Evolutionary conservation across 2,797 vertebrate genomes (phyloP), one percentile per base, ranked within the genome.

Genomic region (Danio choprae): DNA sequence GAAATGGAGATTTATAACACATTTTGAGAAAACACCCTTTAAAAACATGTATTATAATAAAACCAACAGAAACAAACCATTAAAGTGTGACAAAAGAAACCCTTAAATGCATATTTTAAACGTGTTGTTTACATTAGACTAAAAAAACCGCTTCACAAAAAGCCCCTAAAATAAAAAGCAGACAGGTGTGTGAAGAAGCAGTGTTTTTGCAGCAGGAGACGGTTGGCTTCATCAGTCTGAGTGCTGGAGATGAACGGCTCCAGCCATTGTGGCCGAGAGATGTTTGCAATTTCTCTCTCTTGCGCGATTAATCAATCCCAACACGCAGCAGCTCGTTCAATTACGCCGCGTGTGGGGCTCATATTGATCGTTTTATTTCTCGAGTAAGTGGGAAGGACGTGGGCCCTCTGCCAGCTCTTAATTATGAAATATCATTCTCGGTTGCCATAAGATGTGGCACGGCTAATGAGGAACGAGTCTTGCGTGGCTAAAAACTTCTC

Each of bases 301-400:
- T 29, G 53, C 22, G 29, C 38, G 53, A 77, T 69, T 69, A 79
- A 79, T 79, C 77, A 71, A 71, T 79, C 38, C 58, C 58, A 71
- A 29, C 48, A 15, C 6, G 44, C 58, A 62, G 56, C 63, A 59
- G 20, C 77, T 51, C 58, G 46, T 63, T 79, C 67, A 36, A 63
- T 71, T 79, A 71, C 9, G 10, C 38, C 2, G 18, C 58, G 16
- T 5, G 44, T 18, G 41, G 53, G 55, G 29, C 18, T 18, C 58
- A 51, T 70, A 79, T 79, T 63, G 77, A 79, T 79, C 58, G 38
- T 63, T 79, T 71, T 71, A 62, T 71, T 58, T 78, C 65, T 60
- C 64, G 69, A 78, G 59, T 68, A 78, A 78, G 55, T 78, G 55
- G 76, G 53, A 68, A 46, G 76, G 65, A 60, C 65, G 43, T 59